Conservation (phyloP, 2,888 invertebrate species). For the Acleris cristana region DNA sequence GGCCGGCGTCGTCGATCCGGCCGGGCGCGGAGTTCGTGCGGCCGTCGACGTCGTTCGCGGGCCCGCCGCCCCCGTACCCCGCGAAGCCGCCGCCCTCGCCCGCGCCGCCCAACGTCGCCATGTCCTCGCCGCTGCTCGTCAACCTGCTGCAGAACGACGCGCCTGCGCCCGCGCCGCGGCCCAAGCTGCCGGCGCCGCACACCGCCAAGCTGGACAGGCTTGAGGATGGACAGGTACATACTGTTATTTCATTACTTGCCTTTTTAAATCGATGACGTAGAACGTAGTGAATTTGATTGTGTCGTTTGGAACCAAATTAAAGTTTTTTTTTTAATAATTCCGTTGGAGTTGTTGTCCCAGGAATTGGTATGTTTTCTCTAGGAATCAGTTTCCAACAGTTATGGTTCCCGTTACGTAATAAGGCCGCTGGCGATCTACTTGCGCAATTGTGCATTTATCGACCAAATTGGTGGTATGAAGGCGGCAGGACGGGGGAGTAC, state of each 20-base stretch:
- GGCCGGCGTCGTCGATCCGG: slow-evolving; percentile 47
- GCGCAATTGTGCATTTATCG: too few relatives aligned
- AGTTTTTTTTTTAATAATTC: too few relatives aligned
- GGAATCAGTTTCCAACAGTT: too few relatives aligned
- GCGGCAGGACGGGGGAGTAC: too few relatives aligned
- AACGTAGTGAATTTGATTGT: too few relatives aligned
- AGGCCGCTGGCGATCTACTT: too few relatives aligned
- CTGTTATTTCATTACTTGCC: neutral
- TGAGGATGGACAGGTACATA: slow-evolving; percentile 70
- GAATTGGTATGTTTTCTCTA: too few relatives aligned
- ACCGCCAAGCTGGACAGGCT: slow-evolving; percentile 71
- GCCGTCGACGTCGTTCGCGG: slow-evolving; percentile 67
- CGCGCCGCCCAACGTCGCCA: slow-evolving; percentile 84
- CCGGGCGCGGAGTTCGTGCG: slow-evolving; percentile 58
- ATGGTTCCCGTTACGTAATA: too few relatives aligned
- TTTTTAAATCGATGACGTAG: too few relatives aligned
- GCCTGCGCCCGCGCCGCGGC: slow-evolving; percentile 64
- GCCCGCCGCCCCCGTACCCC: slow-evolving; percentile 69
- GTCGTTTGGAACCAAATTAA: too few relatives aligned
- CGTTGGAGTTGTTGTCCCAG: too few relatives aligned
- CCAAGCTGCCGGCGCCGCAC: slow-evolving; percentile 62
- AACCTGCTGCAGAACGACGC: slow-evolving; percentile 95
- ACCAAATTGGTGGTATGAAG: too few relatives aligned
- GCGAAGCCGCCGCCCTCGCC: slow-evolving; percentile 62
- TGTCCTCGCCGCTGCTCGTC: slow-evolving; percentile 94